Evolutionary conservation across 2,888 invertebrate species (phyloP).

Genomic region (Protophormia terraenovae): DNA sequence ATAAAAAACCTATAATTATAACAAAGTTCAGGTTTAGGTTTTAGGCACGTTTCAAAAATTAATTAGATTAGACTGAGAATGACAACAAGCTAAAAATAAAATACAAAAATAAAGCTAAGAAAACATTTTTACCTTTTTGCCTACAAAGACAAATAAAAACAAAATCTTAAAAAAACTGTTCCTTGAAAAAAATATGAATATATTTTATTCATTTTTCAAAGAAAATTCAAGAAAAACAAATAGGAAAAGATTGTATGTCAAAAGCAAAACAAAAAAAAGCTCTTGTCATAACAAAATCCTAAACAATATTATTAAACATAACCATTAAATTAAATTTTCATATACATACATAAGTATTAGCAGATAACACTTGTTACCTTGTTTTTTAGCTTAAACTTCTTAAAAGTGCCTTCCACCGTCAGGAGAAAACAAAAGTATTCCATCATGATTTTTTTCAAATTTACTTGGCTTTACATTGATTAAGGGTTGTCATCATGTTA

Average conservation of each 20-base stretch:
- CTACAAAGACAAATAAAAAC: background rate
- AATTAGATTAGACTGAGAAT: constrained; percentile 37
- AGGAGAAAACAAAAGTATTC: background rate
- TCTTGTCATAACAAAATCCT: background rate
- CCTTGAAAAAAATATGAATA: background rate
- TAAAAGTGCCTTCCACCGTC: background rate
- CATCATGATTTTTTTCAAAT: background rate
- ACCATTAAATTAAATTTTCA: background rate
- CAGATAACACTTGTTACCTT: constrained; percentile 10
- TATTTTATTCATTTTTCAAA: background rate
- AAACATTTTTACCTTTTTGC: background rate
- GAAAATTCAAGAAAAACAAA: background rate
- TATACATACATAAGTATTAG: background rate
- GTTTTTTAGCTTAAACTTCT: background rate
- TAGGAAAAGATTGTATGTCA: background rate
- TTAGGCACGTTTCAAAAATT: constrained; percentile 61
- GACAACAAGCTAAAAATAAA: background rate
- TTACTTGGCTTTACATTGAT: background rate
- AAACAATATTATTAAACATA: background rate
- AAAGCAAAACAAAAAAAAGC: background rate
- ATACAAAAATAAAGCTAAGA: background rate
- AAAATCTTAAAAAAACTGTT: constrained; percentile 15
- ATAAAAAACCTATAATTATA: background rate
- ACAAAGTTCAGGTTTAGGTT: constrained; percentile 54
- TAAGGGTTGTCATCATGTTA: background rate